Base-by-base conservation (phyloP, 2,797 vertebrate species). In the Pangasius djambal region DNA sequence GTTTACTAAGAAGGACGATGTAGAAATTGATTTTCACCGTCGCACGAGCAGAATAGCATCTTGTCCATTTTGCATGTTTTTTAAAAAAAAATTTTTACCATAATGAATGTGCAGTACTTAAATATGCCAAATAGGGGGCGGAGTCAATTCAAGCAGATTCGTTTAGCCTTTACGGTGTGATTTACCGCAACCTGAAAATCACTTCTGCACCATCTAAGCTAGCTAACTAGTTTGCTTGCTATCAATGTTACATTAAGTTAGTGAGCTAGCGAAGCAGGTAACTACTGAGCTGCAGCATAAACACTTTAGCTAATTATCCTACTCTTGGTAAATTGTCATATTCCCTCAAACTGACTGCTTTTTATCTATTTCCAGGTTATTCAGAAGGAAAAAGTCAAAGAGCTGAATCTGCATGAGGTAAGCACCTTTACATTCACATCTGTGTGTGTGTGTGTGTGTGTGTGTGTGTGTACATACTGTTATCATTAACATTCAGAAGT, bases 371-470 rank as follows among this genome's bases (percentile, higher is more conserved):
- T 94, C 50, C 93, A 99, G 99, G 99, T 99, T 89, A 99, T 99
- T 95, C 97, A 99, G 93, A 99, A 99, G 95, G 99, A 99, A 93
- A 99, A 99, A 93, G 98, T 99, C 93, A 99, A 99, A 97, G 98
- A 99, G 93, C 95, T 99, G 94, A 99, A 99, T 94, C 95, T 99
- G 84, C 98, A 99, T 91, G 99, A 99, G 97, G 99, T 99, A 95
- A 97, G 97, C 25, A 69, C 48, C 40, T n/a, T 22, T 75, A 20
- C 57, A 40, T 82, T 83, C 40, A 65, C 3, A 31, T 44, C 25
- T 40, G 40, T 40, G 40, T 40, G 40, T 40, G 40, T 40, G 40
- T 40, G 40, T 40, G 40, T 40, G 40, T 40, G 40, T 40, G 40
- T 40, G 40, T 40, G 40, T 40, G 4, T 5, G 40, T 40, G 3